phyloP scores from a whole-genome alignment of 2,888 invertebrate species.

The Andricus quercusramuli region DNA sequence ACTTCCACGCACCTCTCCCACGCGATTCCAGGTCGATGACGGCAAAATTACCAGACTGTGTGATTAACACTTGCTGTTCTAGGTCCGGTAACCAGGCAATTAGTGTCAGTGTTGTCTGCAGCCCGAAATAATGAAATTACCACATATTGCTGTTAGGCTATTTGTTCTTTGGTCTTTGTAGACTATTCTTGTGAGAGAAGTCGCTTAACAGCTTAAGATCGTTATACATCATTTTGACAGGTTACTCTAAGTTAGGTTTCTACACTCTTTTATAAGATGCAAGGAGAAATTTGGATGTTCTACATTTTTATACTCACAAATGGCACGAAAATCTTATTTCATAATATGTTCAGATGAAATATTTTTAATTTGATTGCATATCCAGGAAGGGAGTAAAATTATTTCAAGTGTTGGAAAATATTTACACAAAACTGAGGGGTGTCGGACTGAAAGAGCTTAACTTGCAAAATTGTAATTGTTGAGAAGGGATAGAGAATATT shows the following conservation, averaged over 20 bases:
- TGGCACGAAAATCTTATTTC: too few species aligned
- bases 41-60: conserved; percentile 37
- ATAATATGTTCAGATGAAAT: too few species aligned
- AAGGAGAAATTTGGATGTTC: too few species aligned
- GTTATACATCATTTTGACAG: not conserved
- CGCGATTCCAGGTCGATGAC: conserved; percentile 23
- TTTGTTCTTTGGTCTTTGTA: not conserved
- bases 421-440: too few species aligned
- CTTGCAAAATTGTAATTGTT: too few species aligned
- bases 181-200: not conserved
- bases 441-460: too few species aligned
- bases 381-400: too few species aligned
- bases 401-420: too few species aligned
- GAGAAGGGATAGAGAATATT: too few species aligned
- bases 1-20: not conserved
- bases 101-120: conserved; percentile 30
- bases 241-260: not conserved
- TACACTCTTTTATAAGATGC: too few species aligned
- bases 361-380: too few species aligned
- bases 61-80: conserved; percentile 20
- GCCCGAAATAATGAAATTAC: conserved; percentile 26
- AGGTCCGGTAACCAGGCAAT: conserved; percentile 18
- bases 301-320: too few species aligned
- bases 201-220: not conserved
- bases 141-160: conserved; percentile 2